phyloP scores from a whole-genome alignment of 2,888 invertebrate genomes.

The Dyspetes luteomarginatus region DNA sequence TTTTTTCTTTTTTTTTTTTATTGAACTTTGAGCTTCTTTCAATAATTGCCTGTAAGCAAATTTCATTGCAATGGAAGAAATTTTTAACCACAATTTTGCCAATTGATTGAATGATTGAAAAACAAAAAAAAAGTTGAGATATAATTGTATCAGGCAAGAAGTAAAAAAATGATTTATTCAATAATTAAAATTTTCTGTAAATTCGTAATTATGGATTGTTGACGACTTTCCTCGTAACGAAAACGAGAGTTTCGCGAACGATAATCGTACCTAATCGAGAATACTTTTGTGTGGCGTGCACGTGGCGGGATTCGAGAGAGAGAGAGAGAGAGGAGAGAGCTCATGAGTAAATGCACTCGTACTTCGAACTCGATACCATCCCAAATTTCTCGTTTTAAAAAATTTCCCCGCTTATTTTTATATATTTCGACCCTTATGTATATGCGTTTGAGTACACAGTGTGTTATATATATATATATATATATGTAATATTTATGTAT shows the following conservation, averaged over 20 bases:
- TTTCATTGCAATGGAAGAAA: too few relatives aligned
- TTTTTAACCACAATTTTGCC: not conserved
- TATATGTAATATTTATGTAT: conserved; percentile 29
- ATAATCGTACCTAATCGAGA: too few relatives aligned
- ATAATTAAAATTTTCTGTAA: too few relatives aligned
- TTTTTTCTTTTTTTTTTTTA: too few relatives aligned
- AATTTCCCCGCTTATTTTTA: conserved; percentile 3
- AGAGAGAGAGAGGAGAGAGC: conserved; percentile 35
- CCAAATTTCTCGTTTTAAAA: conserved; percentile 44
- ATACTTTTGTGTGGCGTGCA: conserved; percentile 29
- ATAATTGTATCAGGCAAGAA: too few relatives aligned
- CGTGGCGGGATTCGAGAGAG: too few relatives aligned
- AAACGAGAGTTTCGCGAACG: conserved; percentile 24
- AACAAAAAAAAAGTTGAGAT: too few relatives aligned
- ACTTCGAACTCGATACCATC: conserved; percentile 53
- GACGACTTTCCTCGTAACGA: too few relatives aligned
- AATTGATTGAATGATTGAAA: not conserved
- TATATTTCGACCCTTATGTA: conserved; percentile 44
- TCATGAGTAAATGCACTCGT: conserved; percentile 8
- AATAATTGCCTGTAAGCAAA: too few relatives aligned
- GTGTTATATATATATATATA: not conserved
- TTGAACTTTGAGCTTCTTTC: too few relatives aligned
- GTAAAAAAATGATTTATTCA: too few relatives aligned
- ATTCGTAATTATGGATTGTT: too few relatives aligned
- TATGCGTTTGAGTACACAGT: not conserved